Percentiles rank a stretch among this genome's conserved stretches.
These are phyloP conservation scores for Rhinichthys osculus DNA, from an alignment of 2,797 vertebrate genomes.

Conservation along the genomic window DNA sequence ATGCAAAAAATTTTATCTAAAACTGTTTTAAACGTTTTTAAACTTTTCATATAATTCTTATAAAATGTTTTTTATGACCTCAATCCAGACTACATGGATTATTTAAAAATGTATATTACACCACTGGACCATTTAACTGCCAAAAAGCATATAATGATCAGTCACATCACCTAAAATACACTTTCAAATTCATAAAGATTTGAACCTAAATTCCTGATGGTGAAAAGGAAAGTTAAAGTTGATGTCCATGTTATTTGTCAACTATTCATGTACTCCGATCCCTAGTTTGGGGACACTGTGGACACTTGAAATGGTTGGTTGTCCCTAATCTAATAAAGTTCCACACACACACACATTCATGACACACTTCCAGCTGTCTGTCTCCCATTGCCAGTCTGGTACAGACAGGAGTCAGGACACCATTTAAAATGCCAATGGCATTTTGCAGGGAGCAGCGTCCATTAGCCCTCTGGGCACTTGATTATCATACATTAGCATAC, in stretches of 20 bases:
- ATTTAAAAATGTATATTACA: background rate
- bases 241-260: background rate
- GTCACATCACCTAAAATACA: background rate
- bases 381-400: slow-evolving; percentile 79
- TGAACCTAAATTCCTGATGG: background rate
- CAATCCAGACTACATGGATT: background rate
- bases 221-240: slow-evolving; percentile 1
- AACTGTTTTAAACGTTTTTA: background rate
- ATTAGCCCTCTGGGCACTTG: slow-evolving; percentile 88
- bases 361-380: slow-evolving; percentile 81
- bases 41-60: background rate
- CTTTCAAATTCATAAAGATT: background rate
- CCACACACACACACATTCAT: slow-evolving; percentile 10
- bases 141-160: background rate
- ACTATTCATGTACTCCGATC: background rate
- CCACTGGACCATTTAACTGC: background rate
- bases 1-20: background rate
- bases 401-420: slow-evolving; percentile 81
- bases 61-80: background rate
- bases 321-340: slow-evolving; percentile 23
- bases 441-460: slow-evolving; percentile 82
- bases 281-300: background rate
- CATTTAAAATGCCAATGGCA: slow-evolving; percentile 95
- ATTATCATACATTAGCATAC: slow-evolving; percentile 99
- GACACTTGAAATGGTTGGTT: background rate